Evolutionary conservation across 2,888 invertebrate genomes (phyloP), one percentile per base, ranked within the genome.

Genomic region (Ypsolopha sequella): DNA sequence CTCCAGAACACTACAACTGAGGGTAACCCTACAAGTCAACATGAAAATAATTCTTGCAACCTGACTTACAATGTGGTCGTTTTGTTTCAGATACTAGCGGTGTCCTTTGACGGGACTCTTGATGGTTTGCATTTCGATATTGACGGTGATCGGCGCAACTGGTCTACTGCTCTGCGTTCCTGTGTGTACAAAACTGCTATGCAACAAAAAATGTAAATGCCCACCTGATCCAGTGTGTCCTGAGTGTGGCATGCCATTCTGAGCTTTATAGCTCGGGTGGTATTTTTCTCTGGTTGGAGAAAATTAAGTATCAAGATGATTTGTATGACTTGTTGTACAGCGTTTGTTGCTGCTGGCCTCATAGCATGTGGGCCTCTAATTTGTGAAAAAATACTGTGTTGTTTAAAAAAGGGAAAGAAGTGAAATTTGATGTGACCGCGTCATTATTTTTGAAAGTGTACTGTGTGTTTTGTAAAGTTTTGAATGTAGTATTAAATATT

Each of bases 261-360:
- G 34, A 45, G n/a, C n/a, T 38, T 10, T 43, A 38, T 10, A 38
- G 9, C 38, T 10, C 38, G 38, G n/a, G n/a, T n/a, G 38, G 38
- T 38, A 8, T 38, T 38, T 38, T 38, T n/a, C 8, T 38, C 38
- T 10, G 9, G n/a, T 41, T 11, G 41, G 7, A 41, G 13, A 11
- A 7, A 11, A 6, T 7, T 7, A 41, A 51, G 56, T 46, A 36
- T 47, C 10, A 61, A 51, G 50, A 73, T 75, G 75, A 70, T 74
- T 64, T 71, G 71, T 55, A 68, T 73, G 65, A 65, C 66, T 48
- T 53, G 59, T 53, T 55, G 57, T 1, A 71, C 73, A 2, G 74
- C 72, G 1, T 0, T 67, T 0, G 44, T 65, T 10, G 71, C 70
- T 9, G 65, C 60, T 0, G 58, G 58, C 0, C 61, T 63, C 48